phyloP scores from a whole-genome alignment of 1,140 invertebrate species.

The Plectus sambesii region DNA sequence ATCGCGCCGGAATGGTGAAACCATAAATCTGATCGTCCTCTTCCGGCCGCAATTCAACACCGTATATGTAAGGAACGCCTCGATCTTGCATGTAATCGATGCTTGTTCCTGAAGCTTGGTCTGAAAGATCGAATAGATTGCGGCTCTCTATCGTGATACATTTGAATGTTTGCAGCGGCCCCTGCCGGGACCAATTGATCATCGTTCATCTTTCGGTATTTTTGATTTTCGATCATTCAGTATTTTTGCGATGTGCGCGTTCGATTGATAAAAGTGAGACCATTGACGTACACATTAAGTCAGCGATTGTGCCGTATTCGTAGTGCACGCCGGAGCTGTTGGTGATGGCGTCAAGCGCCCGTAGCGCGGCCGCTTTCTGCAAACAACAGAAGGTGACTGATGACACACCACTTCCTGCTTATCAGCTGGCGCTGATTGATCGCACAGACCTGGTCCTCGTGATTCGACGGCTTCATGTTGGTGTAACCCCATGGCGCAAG shows the following conservation, averaged over 20 bases:
- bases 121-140: too few relatives aligned
- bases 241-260: too few relatives aligned
- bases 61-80: slow-evolving; percentile 39
- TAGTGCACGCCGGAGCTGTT: slow-evolving; percentile 36
- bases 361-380: slow-evolving; percentile 28
- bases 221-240: too few relatives aligned
- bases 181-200: too few relatives aligned
- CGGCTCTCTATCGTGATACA: too few relatives aligned
- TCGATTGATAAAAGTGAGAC: too few relatives aligned
- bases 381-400: too few relatives aligned
- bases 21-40: slow-evolving; percentile 29
- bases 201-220: too few relatives aligned
- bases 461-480: slow-evolving; percentile 29
- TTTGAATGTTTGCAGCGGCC: too few relatives aligned
- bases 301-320: slow-evolving; percentile 37
- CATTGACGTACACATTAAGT: slow-evolving; percentile 33
- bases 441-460: slow-evolving; percentile 39
- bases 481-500: slow-evolving; percentile 51
- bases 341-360: slow-evolving; percentile 38
- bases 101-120: slow-evolving; percentile 39
- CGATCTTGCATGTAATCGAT: slow-evolving; percentile 41
- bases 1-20: slow-evolving; percentile 26
- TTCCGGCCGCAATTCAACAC: slow-evolving; percentile 36
- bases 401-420: too few relatives aligned
- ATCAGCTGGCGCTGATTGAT: too few relatives aligned